Conservation (phyloP, 2,888 invertebrate genomes). For the Plagodis pulveraria region DNA sequence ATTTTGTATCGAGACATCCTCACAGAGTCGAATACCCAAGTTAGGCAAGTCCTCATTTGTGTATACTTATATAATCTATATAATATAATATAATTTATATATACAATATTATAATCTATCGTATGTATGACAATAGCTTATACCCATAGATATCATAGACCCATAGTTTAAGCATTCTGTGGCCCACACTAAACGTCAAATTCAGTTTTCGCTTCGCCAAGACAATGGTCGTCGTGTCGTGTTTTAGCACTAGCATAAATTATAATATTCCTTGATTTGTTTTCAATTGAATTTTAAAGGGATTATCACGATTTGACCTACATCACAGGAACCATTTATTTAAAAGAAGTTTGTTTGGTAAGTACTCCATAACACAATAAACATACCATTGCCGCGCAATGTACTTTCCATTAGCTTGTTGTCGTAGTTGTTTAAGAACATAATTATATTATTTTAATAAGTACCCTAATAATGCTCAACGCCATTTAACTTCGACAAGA, state of each 20-base stretch:
- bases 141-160: no score
- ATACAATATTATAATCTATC: no score
- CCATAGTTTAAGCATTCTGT: no score
- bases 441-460: slow-evolving; percentile 3
- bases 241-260: background rate
- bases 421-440: slow-evolving; percentile 29
- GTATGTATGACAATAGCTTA: no score
- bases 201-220: slow-evolving; percentile 16
- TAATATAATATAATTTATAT: no score
- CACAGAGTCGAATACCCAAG: no score
- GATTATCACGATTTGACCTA: background rate
- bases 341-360: slow-evolving; percentile 28
- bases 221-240: slow-evolving; percentile 51
- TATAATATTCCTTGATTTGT: slow-evolving; percentile 15
- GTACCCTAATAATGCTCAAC: background rate
- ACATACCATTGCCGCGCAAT: slow-evolving; percentile 64
- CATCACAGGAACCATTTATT: slow-evolving; percentile 2
- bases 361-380: slow-evolving; percentile 5
- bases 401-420: slow-evolving; percentile 52
- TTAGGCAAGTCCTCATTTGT: no score
- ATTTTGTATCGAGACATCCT: no score
- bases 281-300: slow-evolving; percentile 10
- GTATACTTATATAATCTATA: no score
- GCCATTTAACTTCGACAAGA: background rate
- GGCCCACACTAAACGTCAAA: background rate